Evolutionary conservation across 2,113 vertebrate species (phyloP).

Genomic region (Myiozetetes cayanensis): DNA sequence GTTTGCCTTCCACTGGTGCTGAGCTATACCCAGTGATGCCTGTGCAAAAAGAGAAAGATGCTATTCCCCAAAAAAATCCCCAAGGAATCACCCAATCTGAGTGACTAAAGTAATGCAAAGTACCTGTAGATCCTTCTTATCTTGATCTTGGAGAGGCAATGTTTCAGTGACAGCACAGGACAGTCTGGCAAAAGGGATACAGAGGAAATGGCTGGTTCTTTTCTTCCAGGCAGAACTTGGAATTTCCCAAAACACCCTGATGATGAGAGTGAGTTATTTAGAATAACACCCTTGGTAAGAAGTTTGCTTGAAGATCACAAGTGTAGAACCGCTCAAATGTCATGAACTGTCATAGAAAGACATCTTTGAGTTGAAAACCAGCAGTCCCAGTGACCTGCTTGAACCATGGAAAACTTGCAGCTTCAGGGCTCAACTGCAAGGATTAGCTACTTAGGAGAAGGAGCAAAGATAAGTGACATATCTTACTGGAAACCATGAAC

Average conservation of each 20-base stretch:
- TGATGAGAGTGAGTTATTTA: background rate
- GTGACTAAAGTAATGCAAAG: background rate
- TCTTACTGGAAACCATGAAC: background rate
- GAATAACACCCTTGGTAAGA: background rate
- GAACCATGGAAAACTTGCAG: background rate
- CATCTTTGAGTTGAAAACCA: background rate
- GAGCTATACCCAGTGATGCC: background rate
- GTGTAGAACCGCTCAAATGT: background rate
- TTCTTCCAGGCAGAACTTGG: background rate
- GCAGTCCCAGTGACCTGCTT: background rate
- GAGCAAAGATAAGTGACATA: background rate
- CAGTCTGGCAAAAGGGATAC: background rate
- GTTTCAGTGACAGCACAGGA: background rate
- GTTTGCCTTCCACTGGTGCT: background rate
- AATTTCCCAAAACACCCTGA: background rate
- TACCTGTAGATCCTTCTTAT: background rate
- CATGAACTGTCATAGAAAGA: background rate
- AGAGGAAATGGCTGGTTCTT: background rate
- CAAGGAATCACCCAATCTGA: background rate
- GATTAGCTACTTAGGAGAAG: background rate
- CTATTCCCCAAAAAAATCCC: fast-evolving
- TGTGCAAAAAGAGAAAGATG: background rate
- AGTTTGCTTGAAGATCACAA: background rate
- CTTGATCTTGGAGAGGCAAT: background rate
- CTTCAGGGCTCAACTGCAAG: background rate